Conservation (phyloP, 1,140 invertebrate genomes). For the Anastatus disparis region DNA sequence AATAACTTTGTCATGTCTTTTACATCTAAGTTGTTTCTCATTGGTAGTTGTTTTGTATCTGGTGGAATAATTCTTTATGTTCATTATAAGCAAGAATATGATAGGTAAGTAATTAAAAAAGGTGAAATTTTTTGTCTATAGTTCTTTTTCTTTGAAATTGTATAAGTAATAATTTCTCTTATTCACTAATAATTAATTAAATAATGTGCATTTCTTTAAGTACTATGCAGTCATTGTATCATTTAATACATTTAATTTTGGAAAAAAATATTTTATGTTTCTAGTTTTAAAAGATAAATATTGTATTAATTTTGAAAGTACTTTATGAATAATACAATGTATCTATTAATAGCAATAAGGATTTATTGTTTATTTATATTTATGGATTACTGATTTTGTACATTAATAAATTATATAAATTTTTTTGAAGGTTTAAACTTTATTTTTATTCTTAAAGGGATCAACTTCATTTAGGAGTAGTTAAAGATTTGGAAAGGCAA, state of each 20-base stretch:
- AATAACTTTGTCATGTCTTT: conserved; percentile 24
- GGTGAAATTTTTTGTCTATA: too few relatives aligned
- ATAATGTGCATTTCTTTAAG: too few relatives aligned
- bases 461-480: conserved; percentile 24
- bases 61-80: not conserved
- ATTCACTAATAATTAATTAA: not conserved
- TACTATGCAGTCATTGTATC: too few relatives aligned
- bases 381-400: not conserved
- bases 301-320: too few relatives aligned
- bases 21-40: conserved; percentile 9
- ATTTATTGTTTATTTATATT: not conserved
- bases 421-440: too few relatives aligned
- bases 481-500: conserved; percentile 27
- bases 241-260: too few relatives aligned
- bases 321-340: too few relatives aligned
- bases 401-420: not conserved
- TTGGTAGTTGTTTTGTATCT: not conserved
- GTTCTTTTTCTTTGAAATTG: too few relatives aligned
- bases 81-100: conserved; percentile 27
- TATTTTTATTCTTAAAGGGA: conserved; percentile 6
- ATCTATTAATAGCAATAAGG: too few relatives aligned
- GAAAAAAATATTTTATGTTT: too few relatives aligned
- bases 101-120: not conserved
- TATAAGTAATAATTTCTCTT: not conserved
- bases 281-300: too few relatives aligned